Percentiles rank a stretch among this genome's conserved stretches.
These are phyloP conservation scores for Alfaro cultratus DNA, from an alignment of 2,797 vertebrate genomes.

Conservation along the genomic window DNA sequence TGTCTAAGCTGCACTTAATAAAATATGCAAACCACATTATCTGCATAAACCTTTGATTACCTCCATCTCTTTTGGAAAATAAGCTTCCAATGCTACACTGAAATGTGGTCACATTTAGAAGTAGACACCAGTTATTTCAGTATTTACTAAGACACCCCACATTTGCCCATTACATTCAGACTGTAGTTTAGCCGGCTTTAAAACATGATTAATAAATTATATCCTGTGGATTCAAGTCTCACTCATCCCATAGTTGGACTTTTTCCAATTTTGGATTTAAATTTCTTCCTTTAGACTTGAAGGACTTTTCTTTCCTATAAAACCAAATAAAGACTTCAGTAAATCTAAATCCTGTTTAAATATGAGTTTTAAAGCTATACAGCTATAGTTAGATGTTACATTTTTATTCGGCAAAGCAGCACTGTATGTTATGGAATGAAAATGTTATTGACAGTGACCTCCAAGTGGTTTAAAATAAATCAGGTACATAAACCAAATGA, in stretches of 20 bases:
- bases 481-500: conserved; percentile 43
- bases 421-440: conserved; percentile 14
- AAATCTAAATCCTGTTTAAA: conserved; percentile 31
- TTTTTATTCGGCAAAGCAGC: conserved; percentile 36
- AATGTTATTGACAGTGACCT: conserved; percentile 37
- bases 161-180: conserved; percentile 43
- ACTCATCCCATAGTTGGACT: conserved; percentile 46
- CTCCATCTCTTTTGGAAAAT: conserved; percentile 38
- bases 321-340: conserved; percentile 34
- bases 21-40: conserved; percentile 69
- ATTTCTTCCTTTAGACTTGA: conserved; percentile 21
- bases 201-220: conserved; percentile 71
- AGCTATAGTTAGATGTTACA: conserved; percentile 10
- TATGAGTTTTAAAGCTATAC: conserved; percentile 24
- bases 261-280: conserved; percentile 38
- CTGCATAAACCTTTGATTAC: conserved; percentile 45
- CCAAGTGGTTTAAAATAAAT: conserved; percentile 40
- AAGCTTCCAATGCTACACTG: conserved; percentile 9
- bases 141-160: conserved; percentile 36
- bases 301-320: conserved; percentile 12
- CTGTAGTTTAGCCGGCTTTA: conserved; percentile 37
- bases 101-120: conserved; percentile 39
- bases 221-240: conserved; percentile 49
- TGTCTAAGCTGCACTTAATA: conserved; percentile 41
- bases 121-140: conserved; percentile 12